Evolutionary conservation across 1,140 invertebrate species (phyloP), one percentile per base, ranked within the genome.

Genomic region (Grapholita molesta): DNA sequence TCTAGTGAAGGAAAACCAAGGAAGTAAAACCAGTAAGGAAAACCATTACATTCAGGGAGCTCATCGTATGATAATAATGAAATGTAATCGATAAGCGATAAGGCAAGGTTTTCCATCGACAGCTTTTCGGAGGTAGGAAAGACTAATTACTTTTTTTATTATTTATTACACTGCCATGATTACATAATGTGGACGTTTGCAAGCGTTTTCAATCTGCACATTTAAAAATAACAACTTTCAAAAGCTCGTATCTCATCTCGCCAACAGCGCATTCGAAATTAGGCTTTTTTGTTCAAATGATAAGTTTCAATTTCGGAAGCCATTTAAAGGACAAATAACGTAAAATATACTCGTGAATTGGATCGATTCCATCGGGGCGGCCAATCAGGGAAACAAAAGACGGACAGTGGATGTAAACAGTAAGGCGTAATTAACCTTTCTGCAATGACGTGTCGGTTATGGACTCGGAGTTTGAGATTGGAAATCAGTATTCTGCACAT

Each of bases 361-460:
- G 38, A 3, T 42, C n/a, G 38, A 15, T 42, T 42, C 15, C 38
- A 42, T 42, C 12, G 38, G 38, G 11, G 0, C 0, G 33, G 38
- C n/a, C 23, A 53, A 25, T 57, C 9, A 57, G 8, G 2, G 53
- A 57, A 24, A 57, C 24, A 57, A 42, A 57, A 57, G 53, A 57
- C 53, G 9, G 53, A 23, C 7, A 5, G 7, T n/a, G 53, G 53
- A 28, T 57, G 48, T 53, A 53, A 57, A 57, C 21, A 25, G 53
- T 57, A 57, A n/a, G 53, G 53, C 53, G 53, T 57, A 57, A 57
- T 57, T 57, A 57, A 57, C 53, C 24, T 25, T n/a, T 28, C 53
- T 42, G n/a, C 12, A 42, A 3, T 42, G 38, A 42, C 38, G 4
- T 42, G 12, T 18, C 6, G 6, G 12, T 12, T 42, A 42, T 42